Conservation (phyloP, 1,140 invertebrate genomes). For the Drosophila aff. region DNA sequence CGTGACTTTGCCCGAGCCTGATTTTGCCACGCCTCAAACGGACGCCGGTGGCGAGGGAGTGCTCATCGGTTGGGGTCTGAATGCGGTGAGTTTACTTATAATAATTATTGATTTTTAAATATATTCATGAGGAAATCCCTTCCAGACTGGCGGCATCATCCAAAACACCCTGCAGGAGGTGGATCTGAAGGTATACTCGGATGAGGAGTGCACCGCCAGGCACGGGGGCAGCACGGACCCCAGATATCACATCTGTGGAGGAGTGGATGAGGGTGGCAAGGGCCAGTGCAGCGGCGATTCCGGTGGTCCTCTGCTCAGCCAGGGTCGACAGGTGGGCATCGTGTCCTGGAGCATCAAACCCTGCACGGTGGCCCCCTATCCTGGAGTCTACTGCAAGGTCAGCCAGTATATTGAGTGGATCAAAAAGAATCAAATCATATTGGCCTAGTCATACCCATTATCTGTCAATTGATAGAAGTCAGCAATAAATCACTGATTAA, state of each 20-base stretch:
- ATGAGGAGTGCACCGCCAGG: slow-evolving; percentile 68
- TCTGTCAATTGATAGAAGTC: not conserved
- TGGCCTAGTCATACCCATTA: slow-evolving; percentile 50
- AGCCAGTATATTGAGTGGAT: slow-evolving; percentile 85
- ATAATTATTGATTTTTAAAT: not conserved
- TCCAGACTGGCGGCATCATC: slow-evolving; percentile 77
- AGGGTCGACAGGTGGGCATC: slow-evolving; percentile 80
- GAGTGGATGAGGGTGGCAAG: slow-evolving; percentile 84
- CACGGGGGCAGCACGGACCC: slow-evolving; percentile 64
- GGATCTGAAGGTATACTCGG: slow-evolving; percentile 77
- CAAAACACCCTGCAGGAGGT: slow-evolving; percentile 82
- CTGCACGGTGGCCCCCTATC: slow-evolving; percentile 83
- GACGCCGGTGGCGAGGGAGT: slow-evolving; percentile 52
- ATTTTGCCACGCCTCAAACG: slow-evolving; percentile 62
- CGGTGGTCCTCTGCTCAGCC: slow-evolving; percentile 84
- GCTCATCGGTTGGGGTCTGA: slow-evolving; percentile 81
- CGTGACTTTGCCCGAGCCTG: slow-evolving; percentile 52
- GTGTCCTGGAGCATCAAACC: slow-evolving; percentile 85
- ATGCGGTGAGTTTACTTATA: slow-evolving; percentile 46
- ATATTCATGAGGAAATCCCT: not conserved
- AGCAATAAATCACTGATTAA: slow-evolving; percentile 34
- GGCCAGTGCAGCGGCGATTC: slow-evolving; percentile 86
- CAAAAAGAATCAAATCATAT: slow-evolving; percentile 55
- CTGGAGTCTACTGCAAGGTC: slow-evolving; percentile 86
- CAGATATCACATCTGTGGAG: slow-evolving; percentile 84